A percentile compares a stretch with the other conserved stretches of the same genome.
phyloP scores from a whole-genome alignment of 2,797 vertebrate genomes.

The Craterocephalus amniculus region DNA sequence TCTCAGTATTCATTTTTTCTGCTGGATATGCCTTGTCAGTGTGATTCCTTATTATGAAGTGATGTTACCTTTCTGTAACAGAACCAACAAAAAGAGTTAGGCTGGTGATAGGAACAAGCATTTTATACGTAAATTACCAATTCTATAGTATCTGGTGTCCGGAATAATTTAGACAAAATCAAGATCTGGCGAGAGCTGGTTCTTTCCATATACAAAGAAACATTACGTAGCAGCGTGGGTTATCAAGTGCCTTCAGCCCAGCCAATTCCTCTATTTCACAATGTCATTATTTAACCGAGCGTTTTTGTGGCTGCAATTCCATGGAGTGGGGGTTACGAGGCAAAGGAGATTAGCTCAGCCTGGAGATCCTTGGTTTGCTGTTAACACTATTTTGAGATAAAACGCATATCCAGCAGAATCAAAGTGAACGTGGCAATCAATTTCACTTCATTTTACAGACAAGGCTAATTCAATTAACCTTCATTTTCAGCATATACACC shows the following conservation, averaged over 20 bases:
- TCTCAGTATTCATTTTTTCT: neutral
- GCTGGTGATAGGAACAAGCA: conserved; percentile 1
- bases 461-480: conserved; percentile 54
- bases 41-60: conserved; percentile 4
- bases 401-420: conserved; percentile 40
- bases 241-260: conserved; percentile 19
- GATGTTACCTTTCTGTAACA: conserved; percentile 14
- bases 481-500: conserved; percentile 18
- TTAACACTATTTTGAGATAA: conserved; percentile 46
- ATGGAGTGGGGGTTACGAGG: conserved; percentile 21
- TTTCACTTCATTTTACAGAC: conserved; percentile 56
- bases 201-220: conserved; percentile 7
- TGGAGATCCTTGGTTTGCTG: conserved; percentile 33
- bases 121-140: conserved; percentile 29
- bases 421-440: conserved; percentile 55
- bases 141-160: conserved; percentile 22
- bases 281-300: conserved; percentile 30
- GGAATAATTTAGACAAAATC: conserved; percentile 20
- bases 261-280: conserved; percentile 27
- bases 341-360: conserved; percentile 59
- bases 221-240: conserved; percentile 9
- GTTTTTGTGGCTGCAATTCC: conserved; percentile 21
- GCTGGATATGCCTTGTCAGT: neutral
- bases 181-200: conserved; percentile 11
- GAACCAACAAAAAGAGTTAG: conserved; percentile 8